Base-by-base conservation (phyloP, 2,113 vertebrate species). In the Pseudorhombus dupliciocellatus region DNA sequence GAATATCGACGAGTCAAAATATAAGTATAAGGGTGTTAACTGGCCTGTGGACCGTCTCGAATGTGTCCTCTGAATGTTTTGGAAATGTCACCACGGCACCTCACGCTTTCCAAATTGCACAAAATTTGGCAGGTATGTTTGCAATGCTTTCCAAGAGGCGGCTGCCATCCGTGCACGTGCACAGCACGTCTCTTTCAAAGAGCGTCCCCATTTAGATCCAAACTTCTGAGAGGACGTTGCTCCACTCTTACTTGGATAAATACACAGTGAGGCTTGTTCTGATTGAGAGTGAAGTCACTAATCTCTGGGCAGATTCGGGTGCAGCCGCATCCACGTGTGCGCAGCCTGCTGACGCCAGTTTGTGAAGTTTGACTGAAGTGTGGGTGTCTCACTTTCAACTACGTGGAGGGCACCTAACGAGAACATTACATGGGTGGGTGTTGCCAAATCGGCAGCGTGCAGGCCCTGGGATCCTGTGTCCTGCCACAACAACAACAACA, bases 31-130 rank as follows among this genome's bases (percentile, higher is more conserved):
- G 14, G 7, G 59, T 46, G 53, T 64, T 70, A 67, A 80, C 66
- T 81, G 31, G 60, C 72, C 40, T 30, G 40, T 26, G 31, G 7
- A 61, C 21, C 15, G 57, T 21, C 44, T 70, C 53, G 70, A 73
- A 67, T 50, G 34, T 66, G 31, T n/a, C 46, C 57, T 69, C 66
- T 63, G 56, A 40, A 58, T 48, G 78, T 5, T 72, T 67, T 66
- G 42, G 15, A 77, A 59, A 72, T 54, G 71, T 67, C 52, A 60
- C 12, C 40, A 50, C 55, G 52, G 58, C 28, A 37, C 24, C 0
- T 62, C 59, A 62, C 37, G 48, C 3, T 4, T 7, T 58, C 77
- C 61, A 75, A 71, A 61, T 42, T 52, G 42, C 21, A 37, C 37
- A 56, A 18, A 63, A 55, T 46, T 72, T 75, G 73, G 76, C 69